These are phyloP conservation scores for Operophtera brumata DNA, from an alignment of 2,888 invertebrate genomes.

Conservation along the genomic window DNA sequence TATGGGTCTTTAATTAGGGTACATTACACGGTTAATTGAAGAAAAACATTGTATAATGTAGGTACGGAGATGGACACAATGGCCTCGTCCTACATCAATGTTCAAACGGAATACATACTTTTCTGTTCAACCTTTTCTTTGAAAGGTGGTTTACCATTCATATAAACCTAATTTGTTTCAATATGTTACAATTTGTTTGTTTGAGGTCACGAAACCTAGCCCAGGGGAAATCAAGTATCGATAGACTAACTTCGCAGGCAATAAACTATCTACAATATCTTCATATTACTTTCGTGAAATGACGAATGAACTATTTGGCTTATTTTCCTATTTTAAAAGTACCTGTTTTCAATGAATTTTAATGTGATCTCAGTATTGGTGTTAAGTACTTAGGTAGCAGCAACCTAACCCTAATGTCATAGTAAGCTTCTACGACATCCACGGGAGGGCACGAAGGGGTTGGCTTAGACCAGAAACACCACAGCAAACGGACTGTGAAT, in stretches of 20 bases:
- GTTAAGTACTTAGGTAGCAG: too few species aligned
- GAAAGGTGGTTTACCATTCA: background rate
- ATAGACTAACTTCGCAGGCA: slow-evolving; percentile 4
- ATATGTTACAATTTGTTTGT: slow-evolving; percentile 3
- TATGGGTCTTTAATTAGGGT: slow-evolving; percentile 64
- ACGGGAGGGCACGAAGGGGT: too few species aligned
- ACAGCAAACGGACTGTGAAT: too few species aligned
- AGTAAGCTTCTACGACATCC: too few species aligned
- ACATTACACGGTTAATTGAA: slow-evolving; percentile 62
- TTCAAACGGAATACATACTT: too few species aligned
- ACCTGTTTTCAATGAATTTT: too few species aligned
- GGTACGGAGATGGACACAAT: slow-evolving; percentile 12
- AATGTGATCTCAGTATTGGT: too few species aligned
- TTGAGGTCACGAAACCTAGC: slow-evolving; percentile 17
- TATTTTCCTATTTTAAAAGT: too few species aligned
- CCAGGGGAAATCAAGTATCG: slow-evolving; percentile 25
- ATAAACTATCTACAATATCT: background rate
- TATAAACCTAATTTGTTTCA: background rate
- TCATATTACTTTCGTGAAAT: background rate
- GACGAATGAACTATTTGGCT: too few species aligned
- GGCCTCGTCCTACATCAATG: background rate
- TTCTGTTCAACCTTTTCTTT: background rate
- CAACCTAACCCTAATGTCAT: too few species aligned
- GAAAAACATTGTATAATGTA: slow-evolving; percentile 76
- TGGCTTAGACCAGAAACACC: too few species aligned